These are phyloP conservation scores for Microplitis deprimator DNA, from an alignment of 2,888 invertebrate species.

Conservation along the genomic window DNA sequence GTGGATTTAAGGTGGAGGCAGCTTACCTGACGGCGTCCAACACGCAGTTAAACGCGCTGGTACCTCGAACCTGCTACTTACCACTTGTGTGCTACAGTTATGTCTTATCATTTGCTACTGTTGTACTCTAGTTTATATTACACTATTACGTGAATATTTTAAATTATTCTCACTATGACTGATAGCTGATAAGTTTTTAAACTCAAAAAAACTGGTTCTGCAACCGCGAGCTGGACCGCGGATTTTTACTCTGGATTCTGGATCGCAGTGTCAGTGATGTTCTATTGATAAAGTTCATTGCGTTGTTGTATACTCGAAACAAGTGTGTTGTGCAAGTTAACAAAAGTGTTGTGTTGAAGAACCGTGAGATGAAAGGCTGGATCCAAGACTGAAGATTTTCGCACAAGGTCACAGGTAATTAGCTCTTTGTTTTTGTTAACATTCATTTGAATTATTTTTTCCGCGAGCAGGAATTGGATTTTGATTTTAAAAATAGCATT, in stretches of 20 bases:
- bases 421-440: background rate
- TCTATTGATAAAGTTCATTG: background rate
- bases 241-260: background rate
- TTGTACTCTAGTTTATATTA: constrained; percentile 10
- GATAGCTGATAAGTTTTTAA: background rate
- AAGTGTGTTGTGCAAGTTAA: background rate
- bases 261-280: background rate
- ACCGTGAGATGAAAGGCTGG: constrained; percentile 34
- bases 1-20: constrained; percentile 63
- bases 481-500: no score
- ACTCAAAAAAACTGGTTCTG: background rate
- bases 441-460: background rate
- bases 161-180: background rate
- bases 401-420: background rate
- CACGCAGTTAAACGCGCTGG: constrained; percentile 69
- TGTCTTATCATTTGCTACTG: constrained; percentile 30
- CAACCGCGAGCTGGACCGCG: background rate
- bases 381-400: constrained; percentile 21
- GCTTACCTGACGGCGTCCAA: constrained; percentile 71
- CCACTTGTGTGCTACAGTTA: constrained; percentile 46
- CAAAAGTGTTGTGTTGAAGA: no score
- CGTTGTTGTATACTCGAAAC: background rate
- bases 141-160: background rate
- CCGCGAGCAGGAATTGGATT: background rate
- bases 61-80: constrained; percentile 51